Evolutionary conservation across 2,797 vertebrate species (phyloP), one percentile per base, ranked within the genome.

Genomic region (Notolabrus celidotus): DNA sequence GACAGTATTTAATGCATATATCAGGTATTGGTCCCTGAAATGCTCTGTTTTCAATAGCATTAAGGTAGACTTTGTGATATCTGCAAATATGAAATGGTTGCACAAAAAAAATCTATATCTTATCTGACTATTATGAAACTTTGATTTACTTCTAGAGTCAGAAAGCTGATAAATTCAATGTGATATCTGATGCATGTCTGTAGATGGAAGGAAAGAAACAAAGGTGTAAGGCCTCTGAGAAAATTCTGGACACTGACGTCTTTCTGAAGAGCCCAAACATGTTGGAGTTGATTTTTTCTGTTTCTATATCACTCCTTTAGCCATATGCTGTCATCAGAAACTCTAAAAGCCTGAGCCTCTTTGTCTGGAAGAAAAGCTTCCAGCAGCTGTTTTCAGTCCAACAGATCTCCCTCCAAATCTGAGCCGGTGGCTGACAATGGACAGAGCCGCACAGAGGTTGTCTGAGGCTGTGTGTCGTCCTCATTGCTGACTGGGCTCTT

Each of bases 371-470:
- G 19, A 70, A 50, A 34, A 62, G 74, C 55, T 71, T 20, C 10
- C 25, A 50, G 63, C 43, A 0, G 45, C 46, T 41, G 56, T 34
- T 39, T 17, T 46, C 1, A 27, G 16, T 55, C 36, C 71, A 54
- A 47, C 71, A 46, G 42, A 53, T 70, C 47, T 70, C n/a, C 29
- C 4, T 59, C 66, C 63, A 54, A 27, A 65, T 27, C 34, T 10
- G 47, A 17, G 29, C 36, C 39, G 36, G 58, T 15, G 64, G 72
- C 56, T 0, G 72, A 29, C 52, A 19, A 42, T 3, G n/a, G 43
- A 56, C 71, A 33, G 51, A 39, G 76, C 42, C 0, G 64, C 57
- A 12, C 8, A 12, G 53, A 33, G 45, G 66, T 25, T 10, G 61
- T 70, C 10, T 34, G 39, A 74, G 73, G 65, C 38, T 11, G 39